These are phyloP conservation scores for Coptotermes formosanus DNA, from an alignment of 1,140 invertebrate genomes.

Conservation along the genomic window DNA sequence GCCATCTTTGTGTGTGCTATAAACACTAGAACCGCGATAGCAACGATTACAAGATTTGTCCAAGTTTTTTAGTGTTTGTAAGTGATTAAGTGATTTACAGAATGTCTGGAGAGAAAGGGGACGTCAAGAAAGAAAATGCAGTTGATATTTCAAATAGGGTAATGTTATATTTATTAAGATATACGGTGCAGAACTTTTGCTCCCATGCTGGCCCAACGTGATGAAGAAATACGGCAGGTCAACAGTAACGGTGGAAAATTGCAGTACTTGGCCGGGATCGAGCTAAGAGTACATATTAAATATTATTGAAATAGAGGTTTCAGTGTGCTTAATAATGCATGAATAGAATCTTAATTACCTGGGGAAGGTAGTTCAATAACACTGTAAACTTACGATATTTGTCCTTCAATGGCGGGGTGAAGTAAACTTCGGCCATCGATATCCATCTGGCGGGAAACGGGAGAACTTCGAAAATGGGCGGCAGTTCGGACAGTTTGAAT, in stretches of 20 bases:
- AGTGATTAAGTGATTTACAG: conserved; percentile 46
- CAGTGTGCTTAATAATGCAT: not conserved
- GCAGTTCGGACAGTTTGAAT: conserved; percentile 28
- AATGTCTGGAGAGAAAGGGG: conserved; percentile 54
- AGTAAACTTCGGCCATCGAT: conserved; percentile 32
- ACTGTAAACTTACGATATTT: conserved; percentile 44
- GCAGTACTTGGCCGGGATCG: not conserved
- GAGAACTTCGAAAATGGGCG: conserved; percentile 39
- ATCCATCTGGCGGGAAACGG: conserved; percentile 39
- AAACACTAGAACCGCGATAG: conserved; percentile 46
- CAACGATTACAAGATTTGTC: conserved; percentile 43
- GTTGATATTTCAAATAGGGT: conserved; percentile 51
- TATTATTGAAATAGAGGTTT: conserved; percentile 12
- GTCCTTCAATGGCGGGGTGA: conserved; percentile 46
- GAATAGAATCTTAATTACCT: conserved; percentile 5
- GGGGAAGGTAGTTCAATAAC: conserved; percentile 11
- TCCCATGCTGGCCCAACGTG: conserved; percentile 38
- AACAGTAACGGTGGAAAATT: conserved; percentile 39
- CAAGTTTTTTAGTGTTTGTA: conserved; percentile 46
- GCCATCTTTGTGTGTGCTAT: conserved; percentile 55
- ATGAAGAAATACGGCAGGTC: conserved; percentile 40
- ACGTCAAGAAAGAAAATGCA: conserved; percentile 53
- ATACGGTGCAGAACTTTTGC: conserved; percentile 26
- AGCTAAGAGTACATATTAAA: conserved; percentile 7
- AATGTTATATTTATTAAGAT: conserved; percentile 38